Evolutionary conservation across 2,888 invertebrate species (phyloP).

Genomic region (Toxonevra muliebris): DNA sequence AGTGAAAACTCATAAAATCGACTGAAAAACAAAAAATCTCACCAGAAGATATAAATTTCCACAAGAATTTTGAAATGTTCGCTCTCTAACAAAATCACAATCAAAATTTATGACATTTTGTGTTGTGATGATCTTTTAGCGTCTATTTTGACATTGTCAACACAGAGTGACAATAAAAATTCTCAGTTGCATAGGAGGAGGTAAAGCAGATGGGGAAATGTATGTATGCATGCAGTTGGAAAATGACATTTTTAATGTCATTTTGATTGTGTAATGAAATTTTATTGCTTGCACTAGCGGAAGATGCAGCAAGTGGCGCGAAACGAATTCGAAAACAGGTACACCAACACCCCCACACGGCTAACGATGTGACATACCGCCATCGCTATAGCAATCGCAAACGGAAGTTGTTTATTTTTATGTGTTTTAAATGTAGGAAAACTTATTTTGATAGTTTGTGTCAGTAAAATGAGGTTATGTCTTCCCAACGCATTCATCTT

Average conservation of each 20-base stretch:
- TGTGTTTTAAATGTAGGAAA: conserved; percentile 11
- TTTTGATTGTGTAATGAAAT: conserved; percentile 53
- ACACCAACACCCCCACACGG: conserved; percentile 6
- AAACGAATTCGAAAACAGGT: conserved; percentile 39
- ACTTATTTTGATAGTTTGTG: too few relatives aligned
- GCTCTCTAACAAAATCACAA: not conserved
- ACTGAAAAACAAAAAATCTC: not conserved
- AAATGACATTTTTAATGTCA: conserved; percentile 50
- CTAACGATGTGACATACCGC: not conserved
- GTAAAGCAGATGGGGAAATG: too few relatives aligned
- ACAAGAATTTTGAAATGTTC: conserved; percentile 14
- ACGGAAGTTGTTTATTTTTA: conserved; percentile 50
- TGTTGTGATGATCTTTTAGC: conserved; percentile 23
- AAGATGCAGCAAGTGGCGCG: conserved; percentile 43
- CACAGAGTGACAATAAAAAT: conserved; percentile 37
- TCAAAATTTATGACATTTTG: conserved; percentile 27
- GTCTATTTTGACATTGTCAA: conserved; percentile 53
- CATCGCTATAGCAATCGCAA: conserved; percentile 8
- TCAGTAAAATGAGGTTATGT: too few relatives aligned
- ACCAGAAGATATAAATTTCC: conserved; percentile 6
- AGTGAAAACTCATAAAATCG: conserved; percentile 15
- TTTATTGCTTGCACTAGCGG: conserved; percentile 45
- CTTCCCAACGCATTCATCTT: too few relatives aligned
- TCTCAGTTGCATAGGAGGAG: too few relatives aligned
- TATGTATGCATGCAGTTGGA: not conserved